Base-by-base conservation (phyloP, 2,888 invertebrate genomes). In the Mythimna albipuncta region DNA sequence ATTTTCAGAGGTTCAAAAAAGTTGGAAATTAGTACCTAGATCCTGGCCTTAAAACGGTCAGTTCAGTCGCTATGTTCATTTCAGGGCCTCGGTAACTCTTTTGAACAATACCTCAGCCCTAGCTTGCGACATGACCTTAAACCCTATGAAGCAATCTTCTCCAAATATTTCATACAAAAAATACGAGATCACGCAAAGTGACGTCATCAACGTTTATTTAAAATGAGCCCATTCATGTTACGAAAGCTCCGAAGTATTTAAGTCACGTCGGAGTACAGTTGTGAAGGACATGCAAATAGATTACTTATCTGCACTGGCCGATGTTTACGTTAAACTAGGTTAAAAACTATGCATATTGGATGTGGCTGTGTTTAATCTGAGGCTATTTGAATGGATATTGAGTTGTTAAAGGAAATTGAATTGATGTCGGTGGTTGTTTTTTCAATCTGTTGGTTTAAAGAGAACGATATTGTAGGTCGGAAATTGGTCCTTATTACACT, bases 251-350 rank as follows among this genome's bases (percentile, higher is more conserved):
- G 9, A 7, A 21, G 65, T 75, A 82, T 75, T 85, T 64, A 38
- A 75, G 77, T 85, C 85, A 85, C 85, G 85, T 86, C 54, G 26
- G 65, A 47, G 62, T 74, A 58, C 32, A 63, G 72, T 66, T 75
- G 66, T 19, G 84, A 80, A 83, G 81, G 82, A 76, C 77, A 73
- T 78, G 68, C 82, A 75, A 82, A 77, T 74, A 82, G 70, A 72
- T 84, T 69, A 62, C 19, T 72, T 69, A 73, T 72, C 68, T 68
- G 32, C 61, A 50, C 50, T 59, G 11, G 21, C 21, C 32, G 50
- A 52, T 82, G 72, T 74, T 68, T 41, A 64, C 58, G 11, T 59
- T n/a, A 47, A 83, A 73, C 72, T 76, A 26, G 69, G 71, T 84
- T 78, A 72, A 59, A 72, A 41, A 38, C 26, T 57, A 64, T 71